phyloP scores from a whole-genome alignment of 2,888 invertebrate species.

The Tenodera sinensis region DNA sequence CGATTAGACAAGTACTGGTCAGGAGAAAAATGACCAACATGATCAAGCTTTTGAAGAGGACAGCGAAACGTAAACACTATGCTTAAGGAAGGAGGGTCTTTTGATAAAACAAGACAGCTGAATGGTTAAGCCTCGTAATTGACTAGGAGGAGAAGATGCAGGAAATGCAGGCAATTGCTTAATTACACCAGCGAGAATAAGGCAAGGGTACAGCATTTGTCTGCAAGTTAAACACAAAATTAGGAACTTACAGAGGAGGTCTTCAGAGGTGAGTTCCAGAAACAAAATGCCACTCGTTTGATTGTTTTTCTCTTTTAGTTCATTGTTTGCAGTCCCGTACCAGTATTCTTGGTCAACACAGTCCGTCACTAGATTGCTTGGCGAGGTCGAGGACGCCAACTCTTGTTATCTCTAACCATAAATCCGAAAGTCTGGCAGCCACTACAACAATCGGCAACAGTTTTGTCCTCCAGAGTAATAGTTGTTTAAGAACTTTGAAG shows the following conservation, averaged over 20 bases:
- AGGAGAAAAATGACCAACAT: neutral
- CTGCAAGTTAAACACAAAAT: neutral
- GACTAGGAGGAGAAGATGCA: neutral
- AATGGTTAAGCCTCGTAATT: neutral
- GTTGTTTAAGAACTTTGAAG: too few relatives aligned
- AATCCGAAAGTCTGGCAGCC: too few relatives aligned
- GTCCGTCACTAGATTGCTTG: too few relatives aligned
- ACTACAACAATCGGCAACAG: too few relatives aligned
- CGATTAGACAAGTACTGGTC: neutral
- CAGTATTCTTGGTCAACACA: too few relatives aligned
- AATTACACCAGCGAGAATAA: neutral
- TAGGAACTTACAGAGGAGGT: neutral
- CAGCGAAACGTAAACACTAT: neutral
- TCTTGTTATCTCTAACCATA: too few relatives aligned
- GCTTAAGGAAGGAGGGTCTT: neutral
- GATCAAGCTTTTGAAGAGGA: neutral
- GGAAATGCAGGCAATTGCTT: neutral
- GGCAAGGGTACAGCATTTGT: neutral
- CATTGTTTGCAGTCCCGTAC: too few relatives aligned
- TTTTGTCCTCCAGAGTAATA: too few relatives aligned
- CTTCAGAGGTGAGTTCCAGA: too few relatives aligned
- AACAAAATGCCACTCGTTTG: too few relatives aligned
- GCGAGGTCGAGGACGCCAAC: too few relatives aligned
- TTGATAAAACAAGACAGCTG: neutral
- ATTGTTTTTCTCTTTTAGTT: too few relatives aligned